Conservation (phyloP, 2,113 vertebrate genomes). For the Phaetusa simplex region DNA sequence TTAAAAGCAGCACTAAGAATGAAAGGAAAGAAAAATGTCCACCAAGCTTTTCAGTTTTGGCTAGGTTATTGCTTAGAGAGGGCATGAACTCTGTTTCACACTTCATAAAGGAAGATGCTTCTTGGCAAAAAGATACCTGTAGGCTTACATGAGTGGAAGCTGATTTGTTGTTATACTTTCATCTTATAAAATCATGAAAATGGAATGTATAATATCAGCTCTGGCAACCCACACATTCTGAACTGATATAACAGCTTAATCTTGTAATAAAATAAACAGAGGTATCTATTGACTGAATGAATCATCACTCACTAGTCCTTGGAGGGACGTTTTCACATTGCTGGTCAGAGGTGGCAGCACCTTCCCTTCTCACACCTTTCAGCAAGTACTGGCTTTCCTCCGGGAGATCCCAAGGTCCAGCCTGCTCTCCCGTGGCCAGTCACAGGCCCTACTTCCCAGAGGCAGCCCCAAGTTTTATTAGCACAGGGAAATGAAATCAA, state of each 20-base stretch:
- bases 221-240: not conserved
- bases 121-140: not conserved
- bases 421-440: not conserved
- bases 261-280: not conserved
- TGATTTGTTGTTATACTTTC: not conserved
- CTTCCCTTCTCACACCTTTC: not conserved
- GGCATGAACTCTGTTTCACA: not conserved
- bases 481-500: not conserved
- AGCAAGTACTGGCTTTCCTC: not conserved
- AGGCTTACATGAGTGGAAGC: not conserved
- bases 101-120: not conserved
- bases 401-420: fast-evolving
- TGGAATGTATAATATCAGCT: not conserved
- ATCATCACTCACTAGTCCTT: not conserved
- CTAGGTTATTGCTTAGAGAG: not conserved
- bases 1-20: not conserved
- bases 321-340: not conserved
- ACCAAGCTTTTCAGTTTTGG: not conserved
- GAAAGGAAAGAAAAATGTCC: not conserved
- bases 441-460: not conserved
- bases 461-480: not conserved
- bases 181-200: not conserved
- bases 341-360: not conserved
- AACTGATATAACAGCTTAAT: not conserved
- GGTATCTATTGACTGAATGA: not conserved